Evolutionary conservation across 2,797 vertebrate genomes (phyloP).

Genomic region (Poecile montanus): DNA sequence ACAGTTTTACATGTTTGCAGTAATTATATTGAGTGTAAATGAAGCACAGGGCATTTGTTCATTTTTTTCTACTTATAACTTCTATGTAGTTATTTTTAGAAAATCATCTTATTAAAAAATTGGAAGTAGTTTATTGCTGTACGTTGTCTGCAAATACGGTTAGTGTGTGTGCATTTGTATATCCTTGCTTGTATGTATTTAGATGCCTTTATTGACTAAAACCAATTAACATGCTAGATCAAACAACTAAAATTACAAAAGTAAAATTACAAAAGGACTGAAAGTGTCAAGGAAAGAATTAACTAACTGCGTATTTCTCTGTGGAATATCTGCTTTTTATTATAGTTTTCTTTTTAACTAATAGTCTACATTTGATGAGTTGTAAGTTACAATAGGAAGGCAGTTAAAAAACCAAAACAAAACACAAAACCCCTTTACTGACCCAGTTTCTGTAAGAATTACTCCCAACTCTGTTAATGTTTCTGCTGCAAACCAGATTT

Average conservation of each 20-base stretch:
- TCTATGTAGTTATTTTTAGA: not conserved
- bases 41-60: not conserved
- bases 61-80: not conserved
- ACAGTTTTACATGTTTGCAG: conserved; percentile 41
- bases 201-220: not conserved
- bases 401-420: not conserved
- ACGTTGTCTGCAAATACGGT: not conserved
- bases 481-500: conserved; percentile 11
- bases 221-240: not conserved
- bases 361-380: not conserved
- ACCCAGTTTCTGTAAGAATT: not conserved
- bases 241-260: not conserved
- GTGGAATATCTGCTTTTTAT: not conserved
- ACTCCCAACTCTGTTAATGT: not conserved
- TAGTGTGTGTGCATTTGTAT: not conserved
- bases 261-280: not conserved
- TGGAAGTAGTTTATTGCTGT: not conserved
- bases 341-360: not conserved
- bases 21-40: conserved; percentile 29
- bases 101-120: not conserved
- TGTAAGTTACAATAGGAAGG: not conserved
- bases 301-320: not conserved
- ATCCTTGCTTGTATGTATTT: not conserved
- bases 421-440: not conserved
- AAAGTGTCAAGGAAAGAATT: not conserved